Percentiles rank a stretch among this genome's conserved stretches.
Evolutionary conservation across 2,113 vertebrate species (phyloP).

Genomic region (Scartelaos histophorus): DNA sequence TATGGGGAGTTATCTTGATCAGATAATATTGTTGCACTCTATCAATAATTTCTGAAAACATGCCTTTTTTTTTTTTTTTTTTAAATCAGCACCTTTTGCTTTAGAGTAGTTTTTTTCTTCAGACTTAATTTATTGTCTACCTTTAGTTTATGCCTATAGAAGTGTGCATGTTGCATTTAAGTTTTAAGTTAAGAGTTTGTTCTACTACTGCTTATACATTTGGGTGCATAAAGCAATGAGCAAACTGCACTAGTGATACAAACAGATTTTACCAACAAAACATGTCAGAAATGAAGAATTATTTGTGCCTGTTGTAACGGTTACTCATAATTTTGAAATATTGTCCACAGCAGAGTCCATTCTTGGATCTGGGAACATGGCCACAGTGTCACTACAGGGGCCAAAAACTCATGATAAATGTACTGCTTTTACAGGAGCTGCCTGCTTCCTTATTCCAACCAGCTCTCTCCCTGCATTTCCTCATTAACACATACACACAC

Average conservation of each 20-base stretch:
- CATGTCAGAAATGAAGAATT: constrained; percentile 7
- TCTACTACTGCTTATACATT: not conserved
- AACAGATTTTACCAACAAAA: constrained; percentile 9
- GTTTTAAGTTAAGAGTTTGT: not conserved
- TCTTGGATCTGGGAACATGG: constrained; percentile 9
- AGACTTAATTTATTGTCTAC: not conserved
- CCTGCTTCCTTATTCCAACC: not conserved
- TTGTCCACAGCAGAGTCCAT: constrained; percentile 13
- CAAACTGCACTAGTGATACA: not conserved
- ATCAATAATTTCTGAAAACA: too few relatives aligned
- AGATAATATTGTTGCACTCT: not conserved
- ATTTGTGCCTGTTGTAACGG: not conserved
- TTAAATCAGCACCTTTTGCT: not conserved
- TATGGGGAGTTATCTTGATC: not conserved
- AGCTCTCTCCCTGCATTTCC: not conserved
- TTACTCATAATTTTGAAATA: constrained; percentile 9
- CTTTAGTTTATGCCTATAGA: not conserved
- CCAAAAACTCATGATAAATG: constrained; percentile 5
- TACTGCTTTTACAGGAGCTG: not conserved
- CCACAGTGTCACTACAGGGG: constrained; percentile 3
- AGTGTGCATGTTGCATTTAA: not conserved
- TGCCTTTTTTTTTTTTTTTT: too few relatives aligned
- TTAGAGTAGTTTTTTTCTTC: not conserved
- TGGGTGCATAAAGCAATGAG: not conserved
- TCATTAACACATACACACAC: constrained; percentile 1